Conservation (phyloP, 2,888 invertebrate genomes). For the Apotomis capreana region DNA sequence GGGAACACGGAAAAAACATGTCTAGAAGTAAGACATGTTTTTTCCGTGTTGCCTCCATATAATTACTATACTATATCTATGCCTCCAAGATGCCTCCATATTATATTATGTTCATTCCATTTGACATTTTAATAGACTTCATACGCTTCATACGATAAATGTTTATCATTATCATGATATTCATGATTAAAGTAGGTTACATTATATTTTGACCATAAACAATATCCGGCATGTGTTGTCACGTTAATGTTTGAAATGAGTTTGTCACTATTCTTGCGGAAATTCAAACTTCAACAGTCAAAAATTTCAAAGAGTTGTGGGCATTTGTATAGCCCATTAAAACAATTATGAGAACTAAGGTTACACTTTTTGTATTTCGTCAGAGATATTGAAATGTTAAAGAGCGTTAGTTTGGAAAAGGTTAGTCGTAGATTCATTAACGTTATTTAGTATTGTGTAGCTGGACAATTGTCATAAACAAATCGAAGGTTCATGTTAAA, state of each 20-base stretch:
- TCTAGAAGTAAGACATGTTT: no score
- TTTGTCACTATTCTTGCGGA: constrained; percentile 61
- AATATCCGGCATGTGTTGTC: constrained; percentile 37
- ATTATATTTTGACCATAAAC: constrained; percentile 17
- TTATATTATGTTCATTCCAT: no score
- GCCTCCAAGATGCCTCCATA: no score
- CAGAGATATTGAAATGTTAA: constrained; percentile 75
- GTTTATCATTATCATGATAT: neutral
- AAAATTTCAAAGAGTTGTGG: constrained; percentile 70
- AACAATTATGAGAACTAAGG: constrained; percentile 69
- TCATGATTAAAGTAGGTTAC: neutral
- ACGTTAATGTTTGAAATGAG: constrained; percentile 61
- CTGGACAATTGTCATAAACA: no score
- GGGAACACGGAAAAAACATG: no score
- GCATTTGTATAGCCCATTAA: constrained; percentile 62
- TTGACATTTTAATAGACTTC: no score
- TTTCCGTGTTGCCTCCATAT: no score
- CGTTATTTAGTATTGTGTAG: neutral
- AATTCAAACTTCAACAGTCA: constrained; percentile 64
- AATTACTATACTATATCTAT: no score
- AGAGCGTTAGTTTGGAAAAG: constrained; percentile 71
- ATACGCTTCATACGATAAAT: no score
- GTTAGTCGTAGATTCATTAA: constrained; percentile 44
- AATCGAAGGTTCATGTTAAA: no score
- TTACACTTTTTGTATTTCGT: constrained; percentile 63